These are phyloP conservation scores for Gymnarchus niloticus DNA, from an alignment of 2,113 vertebrate species.

Conservation along the genomic window DNA sequence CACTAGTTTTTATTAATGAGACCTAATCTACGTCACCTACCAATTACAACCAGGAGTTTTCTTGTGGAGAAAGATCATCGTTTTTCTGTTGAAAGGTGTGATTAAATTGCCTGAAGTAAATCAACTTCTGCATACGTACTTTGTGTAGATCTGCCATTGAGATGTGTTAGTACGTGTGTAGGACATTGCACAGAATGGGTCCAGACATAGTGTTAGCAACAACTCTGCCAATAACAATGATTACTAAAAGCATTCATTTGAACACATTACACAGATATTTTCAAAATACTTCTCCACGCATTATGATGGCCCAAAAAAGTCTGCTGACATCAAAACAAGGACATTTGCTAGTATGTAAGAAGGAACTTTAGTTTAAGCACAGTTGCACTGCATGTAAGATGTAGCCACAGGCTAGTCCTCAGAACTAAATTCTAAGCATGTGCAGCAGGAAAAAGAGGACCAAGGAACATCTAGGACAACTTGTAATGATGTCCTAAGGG, in stretches of 20 bases:
- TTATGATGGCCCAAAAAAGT: neutral
- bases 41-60: neutral
- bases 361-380: neutral
- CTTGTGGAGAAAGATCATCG: neutral
- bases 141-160: neutral
- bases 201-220: neutral
- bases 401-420: neutral
- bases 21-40: neutral
- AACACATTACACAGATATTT: neutral
- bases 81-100: neutral
- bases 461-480: neutral
- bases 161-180: neutral
- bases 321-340: neutral
- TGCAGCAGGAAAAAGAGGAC: neutral
- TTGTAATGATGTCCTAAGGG: conserved; percentile 10
- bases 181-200: neutral
- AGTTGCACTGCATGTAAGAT: neutral
- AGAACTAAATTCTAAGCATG: neutral
- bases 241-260: neutral
- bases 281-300: neutral
- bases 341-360: neutral
- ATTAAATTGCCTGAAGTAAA: neutral
- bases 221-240: neutral
- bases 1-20: neutral
- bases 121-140: neutral